Conservation (phyloP, 2,888 invertebrate genomes). For the Auanema freiburgensis region DNA sequence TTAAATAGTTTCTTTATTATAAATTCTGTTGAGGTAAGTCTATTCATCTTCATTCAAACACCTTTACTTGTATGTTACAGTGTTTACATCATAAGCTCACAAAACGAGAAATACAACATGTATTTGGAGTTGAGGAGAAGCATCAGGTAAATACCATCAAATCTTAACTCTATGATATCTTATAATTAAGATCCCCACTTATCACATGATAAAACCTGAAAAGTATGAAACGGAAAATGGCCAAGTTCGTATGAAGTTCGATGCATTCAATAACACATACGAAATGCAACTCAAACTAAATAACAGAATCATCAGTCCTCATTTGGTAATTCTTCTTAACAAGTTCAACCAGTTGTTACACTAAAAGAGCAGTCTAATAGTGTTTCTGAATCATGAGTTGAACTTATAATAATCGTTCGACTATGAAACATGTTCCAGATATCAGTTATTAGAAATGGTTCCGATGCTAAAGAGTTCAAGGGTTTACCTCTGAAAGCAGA, state of each 20-base stretch:
- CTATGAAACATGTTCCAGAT: constrained; percentile 29
- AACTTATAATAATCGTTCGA: not conserved
- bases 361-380: no score
- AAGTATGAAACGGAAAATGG: constrained; percentile 19
- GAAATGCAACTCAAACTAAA: constrained; percentile 51
- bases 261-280: constrained; percentile 58
- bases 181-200: constrained; percentile 35
- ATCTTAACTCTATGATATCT: not conserved
- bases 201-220: constrained; percentile 21
- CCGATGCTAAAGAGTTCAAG: constrained; percentile 28
- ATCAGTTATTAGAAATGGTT: constrained; percentile 48
- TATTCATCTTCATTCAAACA: not conserved
- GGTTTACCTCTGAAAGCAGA: constrained; percentile 40
- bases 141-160: constrained; percentile 29
- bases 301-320: constrained; percentile 50
- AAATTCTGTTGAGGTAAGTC: constrained; percentile 1
- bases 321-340: constrained; percentile 26
- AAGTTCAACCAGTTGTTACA: not conserved
- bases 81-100: constrained; percentile 52
- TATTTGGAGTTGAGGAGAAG: constrained; percentile 57
- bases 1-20: no score
- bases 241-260: constrained; percentile 35
- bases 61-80: constrained; percentile 30
- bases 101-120: constrained; percentile 52
- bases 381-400: not conserved